These are phyloP conservation scores for Spicauda simplicius DNA, from an alignment of 2,888 invertebrate genomes.

Conservation along the genomic window DNA sequence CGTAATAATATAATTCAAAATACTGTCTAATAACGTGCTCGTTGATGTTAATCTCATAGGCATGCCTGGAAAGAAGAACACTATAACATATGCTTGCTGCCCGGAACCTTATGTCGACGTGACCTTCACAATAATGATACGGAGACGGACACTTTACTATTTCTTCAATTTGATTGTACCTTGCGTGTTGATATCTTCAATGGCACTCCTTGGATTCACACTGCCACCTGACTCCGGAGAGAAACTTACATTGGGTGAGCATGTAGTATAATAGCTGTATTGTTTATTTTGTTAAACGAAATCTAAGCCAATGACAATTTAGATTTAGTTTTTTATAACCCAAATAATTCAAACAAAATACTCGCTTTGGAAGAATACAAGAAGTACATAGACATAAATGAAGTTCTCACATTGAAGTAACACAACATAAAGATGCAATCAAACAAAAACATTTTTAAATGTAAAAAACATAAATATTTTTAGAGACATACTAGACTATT, in stretches of 20 bases:
- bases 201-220: conserved; percentile 99
- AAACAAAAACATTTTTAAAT: too few relatives aligned
- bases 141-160: conserved; percentile 98
- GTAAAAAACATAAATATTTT: too few relatives aligned
- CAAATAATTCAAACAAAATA: too few relatives aligned
- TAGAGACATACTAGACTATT: too few relatives aligned
- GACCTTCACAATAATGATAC: conserved; percentile 98
- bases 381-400: too few relatives aligned
- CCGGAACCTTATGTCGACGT: conserved; percentile 97
- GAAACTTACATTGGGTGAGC: conserved; percentile 96
- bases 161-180: conserved; percentile 99
- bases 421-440: too few relatives aligned
- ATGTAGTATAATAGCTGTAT: conserved; percentile 29
- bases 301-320: too few relatives aligned
- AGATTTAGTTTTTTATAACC: too few relatives aligned
- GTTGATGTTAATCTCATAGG: conserved; percentile 80
- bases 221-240: conserved; percentile 99
- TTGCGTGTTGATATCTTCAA: conserved; percentile 98
- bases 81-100: conserved; percentile 96
- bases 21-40: too few relatives aligned
- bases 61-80: conserved; percentile 96
- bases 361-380: too few relatives aligned
- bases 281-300: background rate
- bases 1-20: too few relatives aligned
- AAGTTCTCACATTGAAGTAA: too few relatives aligned